Base-by-base conservation (phyloP, 92 coral and sea anemone species). In the Parazoanthus atlanticus region DNA sequence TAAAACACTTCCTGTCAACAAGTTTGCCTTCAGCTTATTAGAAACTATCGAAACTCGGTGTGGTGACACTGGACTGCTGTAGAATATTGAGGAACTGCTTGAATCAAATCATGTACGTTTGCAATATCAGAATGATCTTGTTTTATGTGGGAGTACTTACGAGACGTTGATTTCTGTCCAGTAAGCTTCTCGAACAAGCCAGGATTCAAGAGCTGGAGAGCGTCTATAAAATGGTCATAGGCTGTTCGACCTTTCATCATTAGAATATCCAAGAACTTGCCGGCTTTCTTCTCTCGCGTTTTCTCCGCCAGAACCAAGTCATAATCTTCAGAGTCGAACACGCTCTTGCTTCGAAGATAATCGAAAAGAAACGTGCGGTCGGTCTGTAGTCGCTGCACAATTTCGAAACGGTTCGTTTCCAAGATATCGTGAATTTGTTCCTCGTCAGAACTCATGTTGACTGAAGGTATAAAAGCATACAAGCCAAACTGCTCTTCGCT, bases 281-380 rank as follows among this genome's bases (percentile, higher is more conserved):
- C 92, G n/a, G 92, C 92, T 76, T 89, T 92, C 16, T 76, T 91
- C 72, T 91, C 90, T 9, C 94, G 52, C 0, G 96, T 94, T 58
- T 90, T 92, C 88, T 94, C 96, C 6, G 87, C 88, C 33, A 92
- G 75, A 72, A 94, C 92, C 46, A 92, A 47, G 17, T 94, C 96
- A 66, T 94, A 92, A 26, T 94, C 96, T 40, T 90, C 91, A 2
- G 90, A 80, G 54, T 94, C 96, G 40, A 94, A 88, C 5, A 90
- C 91, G 29, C 86, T 90, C 85, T 94, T 94, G 79, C 94, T 92
- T 25, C 96, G 86, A 15, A 94, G 93, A 54, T 94, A 94, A 47
- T 94, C 96, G 49, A 94, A 92, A 56, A 94, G 78, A 30, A 91
- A 94, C 2, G 94, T 88, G 25, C 94, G 90, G 19, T 94, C 94